A percentile compares a stretch with the other conserved stretches of the same genome.
Conservation (phyloP, 1,140 invertebrate genomes). For the Stegodyphus dumicola region DNA sequence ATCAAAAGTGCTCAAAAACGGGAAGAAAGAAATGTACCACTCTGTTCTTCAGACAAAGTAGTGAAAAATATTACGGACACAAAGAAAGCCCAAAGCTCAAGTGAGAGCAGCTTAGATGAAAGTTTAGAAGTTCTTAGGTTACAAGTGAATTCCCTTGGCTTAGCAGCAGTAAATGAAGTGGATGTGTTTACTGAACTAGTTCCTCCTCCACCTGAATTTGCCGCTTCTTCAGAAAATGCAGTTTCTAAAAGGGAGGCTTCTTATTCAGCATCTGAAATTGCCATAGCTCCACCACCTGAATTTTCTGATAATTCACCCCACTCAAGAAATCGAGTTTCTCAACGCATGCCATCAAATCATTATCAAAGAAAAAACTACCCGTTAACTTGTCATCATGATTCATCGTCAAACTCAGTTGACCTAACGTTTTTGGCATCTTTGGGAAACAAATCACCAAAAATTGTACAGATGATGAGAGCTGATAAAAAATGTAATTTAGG, state of each 20-base stretch:
- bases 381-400: slow-evolving; percentile 29
- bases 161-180: slow-evolving; percentile 63
- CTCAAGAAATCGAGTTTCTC: slow-evolving; percentile 25
- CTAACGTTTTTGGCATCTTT: slow-evolving; percentile 41
- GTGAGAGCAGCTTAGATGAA: slow-evolving; percentile 56
- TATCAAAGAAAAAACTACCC: slow-evolving; percentile 45
- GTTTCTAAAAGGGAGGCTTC: slow-evolving; percentile 20
- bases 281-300: slow-evolving; percentile 62
- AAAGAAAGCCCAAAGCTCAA: slow-evolving; percentile 16
- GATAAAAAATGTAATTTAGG: slow-evolving; percentile 36
- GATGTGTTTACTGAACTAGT: slow-evolving; percentile 64
- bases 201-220: slow-evolving; percentile 65
- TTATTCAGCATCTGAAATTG: slow-evolving; percentile 48
- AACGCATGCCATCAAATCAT: slow-evolving; percentile 16
- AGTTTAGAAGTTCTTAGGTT: slow-evolving; percentile 60
- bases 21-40: slow-evolving; percentile 2
- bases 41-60: slow-evolving; percentile 5
- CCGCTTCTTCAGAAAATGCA: slow-evolving; percentile 18
- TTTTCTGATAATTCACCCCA: slow-evolving; percentile 60
- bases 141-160: slow-evolving; percentile 63
- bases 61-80: slow-evolving; percentile 1
- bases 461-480: slow-evolving; percentile 35
- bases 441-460: slow-evolving; percentile 32
- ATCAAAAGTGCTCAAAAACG: slow-evolving; percentile 46
- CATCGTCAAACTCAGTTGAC: slow-evolving; percentile 34